Evolutionary conservation across 2,797 vertebrate species (phyloP).

Genomic region (Acrossocheilus fasciatus): DNA sequence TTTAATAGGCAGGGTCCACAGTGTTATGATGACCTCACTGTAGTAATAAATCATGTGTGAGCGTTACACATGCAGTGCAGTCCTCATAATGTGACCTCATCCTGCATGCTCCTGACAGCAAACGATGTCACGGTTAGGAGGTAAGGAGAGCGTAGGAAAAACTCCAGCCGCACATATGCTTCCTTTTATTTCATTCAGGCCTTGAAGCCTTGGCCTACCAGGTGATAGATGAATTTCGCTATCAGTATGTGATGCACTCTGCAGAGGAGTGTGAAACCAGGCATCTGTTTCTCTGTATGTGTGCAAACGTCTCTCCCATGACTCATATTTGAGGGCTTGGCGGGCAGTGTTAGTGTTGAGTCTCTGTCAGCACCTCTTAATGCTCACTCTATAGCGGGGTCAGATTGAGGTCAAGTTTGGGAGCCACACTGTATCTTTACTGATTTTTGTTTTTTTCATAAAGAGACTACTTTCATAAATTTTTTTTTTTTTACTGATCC

Average conservation of each 20-base stretch:
- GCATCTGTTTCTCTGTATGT: conserved; percentile 17
- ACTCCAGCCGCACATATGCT: conserved; percentile 21
- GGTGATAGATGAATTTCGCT: conserved; percentile 16
- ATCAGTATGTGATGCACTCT: conserved; percentile 27
- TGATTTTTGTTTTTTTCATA: background rate
- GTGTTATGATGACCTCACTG: conserved; percentile 61
- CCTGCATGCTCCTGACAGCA: conserved; percentile 28
- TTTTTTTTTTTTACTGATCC: no score
- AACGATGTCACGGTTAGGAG: background rate
- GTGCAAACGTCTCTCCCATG: conserved; percentile 65
- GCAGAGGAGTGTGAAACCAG: conserved; percentile 14
- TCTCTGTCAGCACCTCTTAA: conserved; percentile 63
- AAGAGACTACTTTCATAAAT: no score
- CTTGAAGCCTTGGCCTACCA: conserved; percentile 18
- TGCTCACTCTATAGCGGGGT: conserved; percentile 36
- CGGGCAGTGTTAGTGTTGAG: conserved; percentile 50
- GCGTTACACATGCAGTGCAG: conserved; percentile 22
- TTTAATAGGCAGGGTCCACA: conserved; percentile 47
- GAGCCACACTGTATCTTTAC: background rate
- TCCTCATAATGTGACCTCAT: conserved; percentile 44
- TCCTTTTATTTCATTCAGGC: conserved; percentile 19
- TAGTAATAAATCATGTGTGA: conserved; percentile 63
- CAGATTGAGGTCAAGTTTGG: conserved; percentile 32
- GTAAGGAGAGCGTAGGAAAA: conserved; percentile 19
- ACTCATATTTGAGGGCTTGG: conserved; percentile 70